Base-by-base conservation (phyloP, 64 coral and sea anemone genomes). In the Stichodactyla mertensii region DNA sequence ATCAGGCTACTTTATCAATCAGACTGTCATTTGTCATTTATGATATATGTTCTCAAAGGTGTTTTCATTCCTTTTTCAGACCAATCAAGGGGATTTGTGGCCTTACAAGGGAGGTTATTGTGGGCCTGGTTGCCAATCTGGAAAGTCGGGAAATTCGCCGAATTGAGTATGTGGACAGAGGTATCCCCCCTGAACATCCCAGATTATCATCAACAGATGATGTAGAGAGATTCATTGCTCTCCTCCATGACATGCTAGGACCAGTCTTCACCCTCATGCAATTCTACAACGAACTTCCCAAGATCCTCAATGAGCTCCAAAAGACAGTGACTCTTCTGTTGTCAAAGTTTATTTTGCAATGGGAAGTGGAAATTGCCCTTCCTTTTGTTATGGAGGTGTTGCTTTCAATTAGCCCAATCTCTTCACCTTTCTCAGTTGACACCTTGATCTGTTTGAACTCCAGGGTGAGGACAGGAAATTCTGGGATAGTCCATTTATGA, bases 31-130 rank as follows among this genome's bases (percentile, higher is more conserved):
- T 31, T 31, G 28, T 31, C 28, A 31, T 31, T 31, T 31, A 31
- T 31, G 1, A 31, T 31, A 31, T 31, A 1, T 31, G 28, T 31
- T 31, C 1, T 31, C 28, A 31, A 31, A 31, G 28, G 28, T 31
- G 28, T 31, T 31, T 31, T 31, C 28, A 31, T 31, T 1, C 28
- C 28, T 31, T 31, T 31, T 31, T 31, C 52, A 77, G 82, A 66
- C 88, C 88, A 20, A 74, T 90, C 53, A 90, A 90, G 74, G 62
- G 88, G 10, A 90, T 90, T 11, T 18, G 80, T 16, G 89, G 89
- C 3, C 24, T 91, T 16, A 86, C 83, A 23, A 83, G 85, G 15
- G 78, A 92, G n/a, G n/a, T n/a, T n/a, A n/a, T n/a, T n/a, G n/a
- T n/a, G n/a, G n/a, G n/a, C n/a, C n/a, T n/a, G n/a, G 22, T 83